Evolutionary conservation across 1,140 invertebrate genomes (phyloP).

Genomic region (Hypsibius dujardini): DNA sequence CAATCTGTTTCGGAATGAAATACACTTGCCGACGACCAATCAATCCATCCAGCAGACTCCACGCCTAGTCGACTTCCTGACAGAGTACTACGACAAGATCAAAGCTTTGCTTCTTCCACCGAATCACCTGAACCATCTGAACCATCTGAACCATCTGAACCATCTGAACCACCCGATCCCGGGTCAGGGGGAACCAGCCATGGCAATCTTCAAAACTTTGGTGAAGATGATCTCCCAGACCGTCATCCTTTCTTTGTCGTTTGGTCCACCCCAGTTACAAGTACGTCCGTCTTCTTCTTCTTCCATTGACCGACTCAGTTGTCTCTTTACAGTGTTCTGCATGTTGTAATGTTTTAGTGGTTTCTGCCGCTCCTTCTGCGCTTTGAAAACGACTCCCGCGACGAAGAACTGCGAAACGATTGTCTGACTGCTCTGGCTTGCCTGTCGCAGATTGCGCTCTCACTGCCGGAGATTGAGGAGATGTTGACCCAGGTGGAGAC

Average conservation of each 20-base stretch:
- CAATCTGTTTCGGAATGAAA: not conserved
- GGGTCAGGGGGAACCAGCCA: not conserved
- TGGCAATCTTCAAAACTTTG: constrained; percentile 10
- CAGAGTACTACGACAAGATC: not conserved
- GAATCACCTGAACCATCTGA: not conserved
- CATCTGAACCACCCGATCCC: not conserved
- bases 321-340: not conserved
- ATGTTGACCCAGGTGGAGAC: constrained; percentile 5
- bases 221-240: not conserved
- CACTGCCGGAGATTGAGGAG: constrained; percentile 25
- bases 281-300: constrained; percentile 7
- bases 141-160: not conserved
- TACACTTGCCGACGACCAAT: not conserved
- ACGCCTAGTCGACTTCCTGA: not conserved
- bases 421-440: constrained; percentile 27
- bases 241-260: not conserved
- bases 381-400: constrained; percentile 29
- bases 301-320: not conserved
- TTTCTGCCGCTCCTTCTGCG: constrained; percentile 6
- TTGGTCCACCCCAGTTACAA: not conserved
- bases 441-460: constrained; percentile 27
- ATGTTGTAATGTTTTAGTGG: not conserved
- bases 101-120: not conserved
- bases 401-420: constrained; percentile 29
- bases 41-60: not conserved